Evolutionary conservation across 2,113 vertebrate species (phyloP).

Genomic region (Mus spicilegus): DNA sequence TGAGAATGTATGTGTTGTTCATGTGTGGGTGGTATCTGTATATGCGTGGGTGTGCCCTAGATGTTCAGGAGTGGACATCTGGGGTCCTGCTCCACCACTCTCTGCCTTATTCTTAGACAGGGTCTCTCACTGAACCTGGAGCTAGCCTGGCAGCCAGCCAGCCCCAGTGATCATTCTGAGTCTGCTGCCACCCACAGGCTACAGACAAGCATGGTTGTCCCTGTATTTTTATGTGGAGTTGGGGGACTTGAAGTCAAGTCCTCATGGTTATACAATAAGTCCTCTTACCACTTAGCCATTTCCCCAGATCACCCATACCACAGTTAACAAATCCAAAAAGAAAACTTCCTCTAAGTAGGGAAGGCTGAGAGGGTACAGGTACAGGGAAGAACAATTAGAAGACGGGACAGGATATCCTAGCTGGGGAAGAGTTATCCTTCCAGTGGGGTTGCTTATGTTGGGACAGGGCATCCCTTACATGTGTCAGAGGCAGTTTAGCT

Average conservation of each 20-base stretch:
- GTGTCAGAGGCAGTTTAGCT: neutral
- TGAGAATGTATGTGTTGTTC: neutral
- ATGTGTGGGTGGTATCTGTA: neutral
- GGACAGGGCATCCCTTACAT: neutral
- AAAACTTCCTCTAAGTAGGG: neutral
- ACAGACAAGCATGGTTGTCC: neutral
- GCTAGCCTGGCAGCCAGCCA: neutral
- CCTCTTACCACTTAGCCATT: neutral
- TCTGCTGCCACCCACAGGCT: neutral
- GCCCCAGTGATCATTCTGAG: neutral
- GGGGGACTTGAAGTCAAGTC: no score
- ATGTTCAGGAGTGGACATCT: neutral
- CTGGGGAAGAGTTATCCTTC: neutral
- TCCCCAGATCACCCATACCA: neutral
- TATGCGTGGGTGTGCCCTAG: neutral
- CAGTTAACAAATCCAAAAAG: neutral
- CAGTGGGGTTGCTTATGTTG: neutral
- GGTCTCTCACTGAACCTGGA: neutral
- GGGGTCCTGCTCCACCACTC: neutral
- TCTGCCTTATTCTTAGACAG: neutral
- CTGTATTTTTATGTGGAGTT: neutral
- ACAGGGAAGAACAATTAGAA: neutral
- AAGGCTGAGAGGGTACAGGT: neutral
- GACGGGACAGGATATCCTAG: neutral
- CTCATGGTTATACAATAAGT: neutral